Evolutionary conservation across 2,888 invertebrate genomes (phyloP).

Genomic region (Phrixothrix hirtus): DNA sequence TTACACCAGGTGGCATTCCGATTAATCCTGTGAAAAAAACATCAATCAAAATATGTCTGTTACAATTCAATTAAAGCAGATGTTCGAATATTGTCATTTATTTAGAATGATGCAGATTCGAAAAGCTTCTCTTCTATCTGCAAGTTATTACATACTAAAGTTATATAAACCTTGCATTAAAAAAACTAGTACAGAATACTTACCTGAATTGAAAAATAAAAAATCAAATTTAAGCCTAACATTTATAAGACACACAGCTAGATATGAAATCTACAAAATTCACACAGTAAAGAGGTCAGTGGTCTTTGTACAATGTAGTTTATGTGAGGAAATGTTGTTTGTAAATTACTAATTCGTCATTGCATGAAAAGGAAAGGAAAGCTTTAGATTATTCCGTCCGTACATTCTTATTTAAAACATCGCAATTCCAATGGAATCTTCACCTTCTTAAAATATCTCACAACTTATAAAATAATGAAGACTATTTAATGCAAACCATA

Average conservation of each 20-base stretch:
- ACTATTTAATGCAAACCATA: no score
- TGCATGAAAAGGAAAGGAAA: not conserved
- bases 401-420: not conserved
- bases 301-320: conserved; percentile 33
- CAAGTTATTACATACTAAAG: conserved; percentile 21
- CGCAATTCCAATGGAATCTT: not conserved
- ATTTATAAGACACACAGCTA: conserved; percentile 50
- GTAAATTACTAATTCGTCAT: conserved; percentile 4
- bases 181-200: conserved; percentile 41
- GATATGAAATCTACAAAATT: conserved; percentile 45
- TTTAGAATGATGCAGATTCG: conserved; percentile 17
- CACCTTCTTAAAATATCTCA: no score
- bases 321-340: conserved; percentile 8
- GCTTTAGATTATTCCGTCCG: not conserved
- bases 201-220: conserved; percentile 40
- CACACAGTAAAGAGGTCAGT: conserved; percentile 42
- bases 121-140: conserved; percentile 20
- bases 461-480: no score
- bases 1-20: conserved; percentile 56
- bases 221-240: conserved; percentile 46
- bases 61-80: conserved; percentile 15
- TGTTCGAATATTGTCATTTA: conserved; percentile 38
- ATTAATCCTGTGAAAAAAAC: conserved; percentile 54
- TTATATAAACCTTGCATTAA: conserved; percentile 27
- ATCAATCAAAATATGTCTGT: conserved; percentile 21